These are phyloP conservation scores for Ivindomyrus marchei DNA, from an alignment of 2,113 vertebrate genomes.

Conservation along the genomic window DNA sequence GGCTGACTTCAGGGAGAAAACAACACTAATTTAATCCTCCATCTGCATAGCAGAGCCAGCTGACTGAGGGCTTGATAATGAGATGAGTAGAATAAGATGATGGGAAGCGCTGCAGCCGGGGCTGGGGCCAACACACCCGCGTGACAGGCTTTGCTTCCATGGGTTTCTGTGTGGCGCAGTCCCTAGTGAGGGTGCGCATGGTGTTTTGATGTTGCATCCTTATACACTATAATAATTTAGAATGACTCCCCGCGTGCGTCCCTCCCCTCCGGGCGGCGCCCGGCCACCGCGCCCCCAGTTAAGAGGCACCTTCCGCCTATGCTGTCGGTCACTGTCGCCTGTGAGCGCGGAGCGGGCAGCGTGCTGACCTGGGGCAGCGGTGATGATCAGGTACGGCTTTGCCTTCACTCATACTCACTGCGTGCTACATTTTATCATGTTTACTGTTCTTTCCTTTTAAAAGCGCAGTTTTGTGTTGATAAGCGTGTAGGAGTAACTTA, in stretches of 20 bases:
- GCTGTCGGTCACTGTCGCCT: not conserved
- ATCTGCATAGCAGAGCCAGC: not conserved
- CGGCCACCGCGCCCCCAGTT: not conserved
- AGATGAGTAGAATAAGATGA: not conserved
- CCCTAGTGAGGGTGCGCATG: not conserved
- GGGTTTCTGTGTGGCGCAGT: not conserved
- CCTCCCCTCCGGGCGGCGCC: not conserved
- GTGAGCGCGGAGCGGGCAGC: not conserved
- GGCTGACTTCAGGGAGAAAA: not conserved
- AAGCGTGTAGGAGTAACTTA: not conserved
- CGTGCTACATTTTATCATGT: not conserved
- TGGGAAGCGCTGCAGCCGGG: not conserved
- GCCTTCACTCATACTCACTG: not conserved
- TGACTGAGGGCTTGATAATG: not conserved
- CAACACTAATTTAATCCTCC: not conserved
- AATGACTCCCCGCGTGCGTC: not conserved
- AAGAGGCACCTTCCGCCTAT: not conserved
- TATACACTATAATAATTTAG: not conserved
- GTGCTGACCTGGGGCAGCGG: not conserved
- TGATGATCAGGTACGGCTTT: not conserved
- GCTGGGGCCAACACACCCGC: not conserved
- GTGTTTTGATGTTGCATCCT: not conserved
- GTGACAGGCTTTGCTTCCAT: too few relatives aligned
- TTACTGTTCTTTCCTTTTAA: not conserved
- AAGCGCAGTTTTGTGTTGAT: not conserved